Evolutionary conservation across 2,888 invertebrate genomes (phyloP).

Genomic region (Erannis defoliaria): DNA sequence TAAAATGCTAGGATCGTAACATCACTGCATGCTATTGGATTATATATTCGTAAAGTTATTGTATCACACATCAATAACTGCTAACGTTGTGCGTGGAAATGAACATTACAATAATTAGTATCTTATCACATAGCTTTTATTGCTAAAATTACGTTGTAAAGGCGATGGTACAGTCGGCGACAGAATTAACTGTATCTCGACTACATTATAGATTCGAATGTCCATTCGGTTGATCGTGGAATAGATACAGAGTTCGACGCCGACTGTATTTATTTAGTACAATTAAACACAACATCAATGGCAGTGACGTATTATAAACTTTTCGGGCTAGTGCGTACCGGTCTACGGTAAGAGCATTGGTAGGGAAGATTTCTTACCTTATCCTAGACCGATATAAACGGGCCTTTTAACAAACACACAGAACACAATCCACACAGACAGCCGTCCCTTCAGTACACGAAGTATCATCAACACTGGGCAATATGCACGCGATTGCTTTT

Average conservation of each 20-base stretch:
- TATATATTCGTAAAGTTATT: conserved; percentile 45
- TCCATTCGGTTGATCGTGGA: conserved; percentile 2
- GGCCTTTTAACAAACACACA: conserved; percentile 33
- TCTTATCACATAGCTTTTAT: conserved; percentile 81
- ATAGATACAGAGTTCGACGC: conserved; percentile 5
- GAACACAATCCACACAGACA: conserved; percentile 56
- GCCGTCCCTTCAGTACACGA: conserved; percentile 67
- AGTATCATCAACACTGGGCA: conserved; percentile 49
- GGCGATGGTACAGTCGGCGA: conserved; percentile 48
- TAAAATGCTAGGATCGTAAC: neutral
- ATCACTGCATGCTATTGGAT: conserved; percentile 40
- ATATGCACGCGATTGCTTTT: no score
- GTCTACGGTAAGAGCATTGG: neutral
- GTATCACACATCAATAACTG: conserved; percentile 52
- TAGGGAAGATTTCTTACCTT: neutral
- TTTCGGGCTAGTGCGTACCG: neutral
- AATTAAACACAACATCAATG: conserved; percentile 64
- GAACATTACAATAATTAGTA: conserved; percentile 57
- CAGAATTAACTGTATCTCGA: conserved; percentile 29
- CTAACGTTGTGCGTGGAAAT: conserved; percentile 68
- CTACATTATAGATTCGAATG: conserved; percentile 2
- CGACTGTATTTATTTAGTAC: conserved; percentile 32
- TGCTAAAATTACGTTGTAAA: conserved; percentile 74
- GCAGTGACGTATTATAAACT: conserved; percentile 65
- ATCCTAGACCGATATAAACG: conserved; percentile 1